These are phyloP conservation scores for Bemisia tabaci DNA, from an alignment of 1,140 invertebrate species.

Conservation along the genomic window DNA sequence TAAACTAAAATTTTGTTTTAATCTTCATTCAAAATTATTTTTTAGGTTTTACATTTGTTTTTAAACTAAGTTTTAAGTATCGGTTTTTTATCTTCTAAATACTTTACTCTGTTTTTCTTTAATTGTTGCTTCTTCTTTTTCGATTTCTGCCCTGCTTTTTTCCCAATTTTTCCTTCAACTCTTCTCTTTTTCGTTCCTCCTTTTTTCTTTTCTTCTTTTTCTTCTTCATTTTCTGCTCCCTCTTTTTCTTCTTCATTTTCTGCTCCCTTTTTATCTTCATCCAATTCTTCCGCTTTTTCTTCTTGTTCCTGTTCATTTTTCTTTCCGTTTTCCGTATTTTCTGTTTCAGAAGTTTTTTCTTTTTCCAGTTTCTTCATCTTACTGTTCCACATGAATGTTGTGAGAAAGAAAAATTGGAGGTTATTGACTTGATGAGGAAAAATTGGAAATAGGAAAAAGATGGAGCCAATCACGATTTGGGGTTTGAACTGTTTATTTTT, in stretches of 20 bases:
- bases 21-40: no score
- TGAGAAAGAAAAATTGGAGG: background rate
- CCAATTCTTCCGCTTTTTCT: background rate
- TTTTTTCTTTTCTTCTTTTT: background rate
- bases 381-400: no score
- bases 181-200: background rate
- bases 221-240: background rate
- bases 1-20: no score
- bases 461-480: no score
- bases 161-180: background rate
- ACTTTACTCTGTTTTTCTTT: no score
- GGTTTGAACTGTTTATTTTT: no score
- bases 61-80: no score
- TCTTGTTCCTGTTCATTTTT: background rate
- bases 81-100: no score
- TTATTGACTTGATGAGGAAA: background rate
- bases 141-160: background rate
- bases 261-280: background rate
- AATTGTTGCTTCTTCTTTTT: background rate
- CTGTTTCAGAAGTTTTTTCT: no score
- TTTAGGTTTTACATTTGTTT: no score
- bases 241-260: background rate
- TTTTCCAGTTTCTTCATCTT: no score
- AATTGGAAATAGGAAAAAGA: background rate
- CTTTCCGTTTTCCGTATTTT: no score